phyloP scores from a whole-genome alignment of 1,140 invertebrate species.

The Periplaneta americana region DNA sequence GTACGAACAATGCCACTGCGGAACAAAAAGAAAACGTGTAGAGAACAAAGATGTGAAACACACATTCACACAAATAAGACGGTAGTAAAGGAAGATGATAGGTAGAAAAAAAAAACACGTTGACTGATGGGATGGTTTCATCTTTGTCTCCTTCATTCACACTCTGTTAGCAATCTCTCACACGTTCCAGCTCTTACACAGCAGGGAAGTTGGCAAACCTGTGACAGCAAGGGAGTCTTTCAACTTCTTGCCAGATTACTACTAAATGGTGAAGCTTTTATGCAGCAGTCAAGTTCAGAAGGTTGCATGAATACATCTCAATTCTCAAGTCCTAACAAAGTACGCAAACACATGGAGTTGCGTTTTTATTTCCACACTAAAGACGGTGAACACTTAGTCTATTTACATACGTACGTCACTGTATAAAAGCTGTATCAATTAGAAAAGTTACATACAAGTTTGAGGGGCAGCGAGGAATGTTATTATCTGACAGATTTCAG shows the following conservation, averaged over 20 bases:
- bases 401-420: too few species aligned
- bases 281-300: neutral
- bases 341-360: too few species aligned
- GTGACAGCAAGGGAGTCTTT: neutral
- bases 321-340: too few species aligned
- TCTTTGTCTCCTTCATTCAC: neutral
- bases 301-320: neutral
- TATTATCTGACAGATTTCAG: too few species aligned
- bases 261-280: neutral
- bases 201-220: neutral
- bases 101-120: neutral
- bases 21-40: neutral
- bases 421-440: too few species aligned
- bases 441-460: too few species aligned
- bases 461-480: too few species aligned
- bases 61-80: neutral
- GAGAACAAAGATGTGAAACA: neutral
- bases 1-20: neutral
- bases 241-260: neutral
- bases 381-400: too few species aligned
- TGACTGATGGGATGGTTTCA: neutral
- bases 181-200: neutral
- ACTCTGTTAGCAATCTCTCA: neutral
- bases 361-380: too few species aligned
- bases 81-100: neutral